A percentile compares a stretch with the other conserved stretches of the same genome.
Conservation (phyloP, 2,888 invertebrate genomes). For the Sphaerophoria taeniata region DNA sequence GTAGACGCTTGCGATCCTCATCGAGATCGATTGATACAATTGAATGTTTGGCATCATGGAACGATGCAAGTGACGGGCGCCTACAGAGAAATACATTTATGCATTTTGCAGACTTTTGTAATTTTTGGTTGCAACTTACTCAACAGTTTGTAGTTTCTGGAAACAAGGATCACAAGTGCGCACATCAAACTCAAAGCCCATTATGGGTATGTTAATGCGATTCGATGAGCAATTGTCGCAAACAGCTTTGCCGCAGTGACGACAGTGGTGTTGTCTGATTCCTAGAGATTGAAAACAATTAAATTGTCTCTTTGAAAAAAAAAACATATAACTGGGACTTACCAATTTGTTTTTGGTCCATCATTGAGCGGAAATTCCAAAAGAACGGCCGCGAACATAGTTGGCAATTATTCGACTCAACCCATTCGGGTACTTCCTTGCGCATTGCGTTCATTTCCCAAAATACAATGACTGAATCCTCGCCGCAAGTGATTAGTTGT, state of each 20-base stretch:
- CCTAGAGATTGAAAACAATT: constrained; percentile 75
- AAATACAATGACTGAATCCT: constrained; percentile 95
- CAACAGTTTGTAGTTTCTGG: constrained; percentile 90
- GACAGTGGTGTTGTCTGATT: constrained; percentile 94
- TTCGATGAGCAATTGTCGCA: constrained; percentile 96
- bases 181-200: constrained; percentile 99
- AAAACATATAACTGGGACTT: constrained; percentile 23
- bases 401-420: constrained; percentile 96
- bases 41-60: constrained; percentile 97
- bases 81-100: constrained; percentile 83
- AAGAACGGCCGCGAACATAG: constrained; percentile 98
- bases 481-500: constrained; percentile 94
- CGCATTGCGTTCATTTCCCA: constrained; percentile 97
- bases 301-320: not conserved
- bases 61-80: constrained; percentile 95
- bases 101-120: constrained; percentile 2
- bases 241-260: constrained; percentile 97
- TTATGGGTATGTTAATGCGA: constrained; percentile 94
- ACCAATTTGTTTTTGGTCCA: constrained; percentile 96
- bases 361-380: constrained; percentile 99
- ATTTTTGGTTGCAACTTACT: constrained; percentile 86
- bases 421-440: constrained; percentile 97
- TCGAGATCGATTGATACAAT: constrained; percentile 95
- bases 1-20: constrained; percentile 92
- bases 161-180: constrained; percentile 97